Base-by-base conservation (phyloP, 2,888 invertebrate species). In the Ormyrus rosae region DNA sequence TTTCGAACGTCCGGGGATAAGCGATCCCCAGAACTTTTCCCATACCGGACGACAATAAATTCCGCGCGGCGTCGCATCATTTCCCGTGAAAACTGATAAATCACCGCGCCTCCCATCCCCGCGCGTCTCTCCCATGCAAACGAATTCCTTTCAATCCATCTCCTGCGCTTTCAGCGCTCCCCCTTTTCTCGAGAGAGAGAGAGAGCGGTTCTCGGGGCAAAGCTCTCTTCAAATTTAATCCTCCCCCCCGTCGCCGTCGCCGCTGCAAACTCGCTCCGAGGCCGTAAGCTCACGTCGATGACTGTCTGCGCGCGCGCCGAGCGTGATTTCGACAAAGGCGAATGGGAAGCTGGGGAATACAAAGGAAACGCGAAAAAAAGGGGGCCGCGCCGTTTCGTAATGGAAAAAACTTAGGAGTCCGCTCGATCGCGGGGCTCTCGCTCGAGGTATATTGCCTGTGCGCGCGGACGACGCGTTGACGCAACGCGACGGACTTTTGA, bases 311-410 rank as follows among this genome's bases (percentile, higher is more conserved):
- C 45, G 53, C 79, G 79, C 74, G 9, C 46, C 56, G 64, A 51
- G 53, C 79, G 79, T 79, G 74, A 79, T 79, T 79, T 69, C 50
- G 58, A 74, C 69, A 79, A 73, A 73, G 45, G 72, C 13, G 48
- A 61, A 67, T 19, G 19, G 60, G 60, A 51, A 46, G 60, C 50
- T 53, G n/a, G 45, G 10, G 53, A 67, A 7, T 7, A 60, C 5
- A 60, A 34, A 60, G 7, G 19, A 60, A 19, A 19, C 11, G 60
- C 19, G 50, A 60, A 71, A 71, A 56, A 61, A 9, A 5, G 48
- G 53, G 48, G 53, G 53, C 45, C 9, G 11, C 45, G 46, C 10
- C 53, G 34, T 73, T 64, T 73, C 61, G 51, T 46, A 73, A 64
- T 7, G 10, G 34, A 50, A 11, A 64, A 50, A 64, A 13, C 50